phyloP scores from a whole-genome alignment of 37 sponge, comb jelly and placozoan genomes.

The Bolinopsis microptera region DNA sequence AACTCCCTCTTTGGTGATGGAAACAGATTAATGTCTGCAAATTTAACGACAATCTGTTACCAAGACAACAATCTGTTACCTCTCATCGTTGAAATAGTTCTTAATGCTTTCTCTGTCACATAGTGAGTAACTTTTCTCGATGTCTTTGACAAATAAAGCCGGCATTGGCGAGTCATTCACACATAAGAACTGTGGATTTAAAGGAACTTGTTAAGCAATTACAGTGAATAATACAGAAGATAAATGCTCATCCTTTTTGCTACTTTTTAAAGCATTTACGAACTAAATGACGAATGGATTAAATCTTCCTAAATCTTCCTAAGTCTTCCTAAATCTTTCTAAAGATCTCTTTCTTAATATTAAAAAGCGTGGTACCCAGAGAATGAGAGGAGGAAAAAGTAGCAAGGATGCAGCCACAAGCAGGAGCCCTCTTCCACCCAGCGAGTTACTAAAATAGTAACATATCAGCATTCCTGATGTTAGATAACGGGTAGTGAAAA shows the following conservation, averaged over 20 bases:
- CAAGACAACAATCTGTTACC: no score
- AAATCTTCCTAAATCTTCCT: no score
- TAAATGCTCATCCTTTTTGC: no score
- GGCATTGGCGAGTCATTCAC: not conserved
- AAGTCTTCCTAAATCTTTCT: no score
- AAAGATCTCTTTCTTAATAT: no score
- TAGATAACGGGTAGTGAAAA: not conserved
- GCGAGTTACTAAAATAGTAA: not conserved
- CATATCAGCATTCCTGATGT: not conserved
- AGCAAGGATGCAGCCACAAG: not conserved
- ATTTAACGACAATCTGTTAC: no score
- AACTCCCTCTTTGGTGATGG: no score
- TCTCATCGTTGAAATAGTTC: slow-evolving; percentile 8
- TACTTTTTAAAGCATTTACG: no score
- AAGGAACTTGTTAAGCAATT: not conserved
- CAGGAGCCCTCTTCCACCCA: not conserved
- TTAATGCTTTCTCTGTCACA: not conserved
- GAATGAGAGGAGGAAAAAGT: not conserved
- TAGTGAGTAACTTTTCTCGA: not conserved
- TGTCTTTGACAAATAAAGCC: not conserved
- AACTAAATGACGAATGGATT: no score
- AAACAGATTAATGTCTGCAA: no score
- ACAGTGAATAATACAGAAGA: no score
- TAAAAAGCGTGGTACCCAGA: no score
- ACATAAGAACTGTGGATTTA: not conserved